Base-by-base conservation (phyloP, 2,888 invertebrate genomes). In the Lamproptera curius region DNA sequence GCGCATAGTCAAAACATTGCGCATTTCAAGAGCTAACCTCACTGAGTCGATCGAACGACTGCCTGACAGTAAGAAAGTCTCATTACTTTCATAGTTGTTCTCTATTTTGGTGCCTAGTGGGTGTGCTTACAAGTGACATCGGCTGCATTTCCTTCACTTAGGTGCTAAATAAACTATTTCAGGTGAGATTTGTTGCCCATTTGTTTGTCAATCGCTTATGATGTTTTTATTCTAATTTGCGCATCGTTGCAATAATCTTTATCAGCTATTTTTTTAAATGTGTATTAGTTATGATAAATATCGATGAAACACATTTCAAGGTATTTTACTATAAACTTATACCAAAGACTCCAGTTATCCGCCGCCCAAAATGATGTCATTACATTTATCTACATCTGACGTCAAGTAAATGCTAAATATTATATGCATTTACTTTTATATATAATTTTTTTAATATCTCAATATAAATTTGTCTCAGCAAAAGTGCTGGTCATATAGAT, bases 1-100 rank as follows among this genome's bases (percentile, higher is more conserved):
- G 86, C 86, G 86, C 86, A 87, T 84, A 86, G 76, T 86, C 86
- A 84, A 81, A 83, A 79, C 83, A 81, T 86, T 86, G 86, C 86
- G 86, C 86, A 86, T 84, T 68, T 67, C 58, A 53, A 73, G 73
- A 64, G 73, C 73, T 79, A 80, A 81, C 81, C 79, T 79, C 73
- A 73, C 70, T 70, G 76, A 82, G 71, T 71, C 75, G 74, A 76
- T 76, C 84, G 84, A 85, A 77, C 80, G 68, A 75, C 70, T 55
- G 53, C 56, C 56, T 55, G 53, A 50, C 52, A 51, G 46, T 58
- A 57, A 67, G 68, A 72, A 62, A 74, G 75, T 61, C 72, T 61
- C 60, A 64, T 73, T 68, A 67, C 66, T 64, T 65, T 66, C 65
- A 58, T 64, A 72, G 56, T 73, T 70, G 81, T 82, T 77, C 76